Evolutionary conservation across 1,140 invertebrate genomes (phyloP).

Genomic region (Diuraphis noxia): DNA sequence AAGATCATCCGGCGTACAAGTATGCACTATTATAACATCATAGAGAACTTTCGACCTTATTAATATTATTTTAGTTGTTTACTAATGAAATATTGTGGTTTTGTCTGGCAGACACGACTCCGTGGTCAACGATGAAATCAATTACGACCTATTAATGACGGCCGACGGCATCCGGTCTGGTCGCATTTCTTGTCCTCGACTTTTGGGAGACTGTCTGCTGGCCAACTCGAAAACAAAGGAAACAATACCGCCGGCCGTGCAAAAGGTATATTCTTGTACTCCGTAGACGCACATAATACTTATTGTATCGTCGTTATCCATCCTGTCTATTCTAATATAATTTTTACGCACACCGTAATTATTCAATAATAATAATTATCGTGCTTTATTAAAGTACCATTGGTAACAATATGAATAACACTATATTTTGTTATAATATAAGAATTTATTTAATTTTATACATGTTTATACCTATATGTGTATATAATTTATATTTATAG

Average conservation of each 20-base stretch:
- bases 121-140: constrained; percentile 82
- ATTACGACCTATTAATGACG: constrained; percentile 88
- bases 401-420: background rate
- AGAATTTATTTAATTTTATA: background rate
- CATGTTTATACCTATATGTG: background rate
- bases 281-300: background rate
- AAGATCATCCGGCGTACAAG: constrained; percentile 87
- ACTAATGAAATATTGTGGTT: constrained; percentile 53
- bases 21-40: constrained; percentile 60
- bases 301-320: background rate
- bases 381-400: background rate
- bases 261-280: constrained; percentile 61
- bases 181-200: constrained; percentile 71
- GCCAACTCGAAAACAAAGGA: constrained; percentile 74
- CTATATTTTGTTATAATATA: background rate
- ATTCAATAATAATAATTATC: background rate
- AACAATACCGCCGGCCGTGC: constrained; percentile 73
- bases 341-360: background rate
- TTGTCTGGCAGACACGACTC: constrained; percentile 74
- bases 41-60: background rate
- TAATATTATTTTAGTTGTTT: constrained; percentile 7
- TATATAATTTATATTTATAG: background rate
- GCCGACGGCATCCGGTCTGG: constrained; percentile 76
- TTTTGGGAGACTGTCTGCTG: constrained; percentile 72
- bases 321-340: background rate